These are phyloP conservation scores for Mustela nigripes DNA, from an alignment of 2,113 vertebrate genomes.

Conservation along the genomic window DNA sequence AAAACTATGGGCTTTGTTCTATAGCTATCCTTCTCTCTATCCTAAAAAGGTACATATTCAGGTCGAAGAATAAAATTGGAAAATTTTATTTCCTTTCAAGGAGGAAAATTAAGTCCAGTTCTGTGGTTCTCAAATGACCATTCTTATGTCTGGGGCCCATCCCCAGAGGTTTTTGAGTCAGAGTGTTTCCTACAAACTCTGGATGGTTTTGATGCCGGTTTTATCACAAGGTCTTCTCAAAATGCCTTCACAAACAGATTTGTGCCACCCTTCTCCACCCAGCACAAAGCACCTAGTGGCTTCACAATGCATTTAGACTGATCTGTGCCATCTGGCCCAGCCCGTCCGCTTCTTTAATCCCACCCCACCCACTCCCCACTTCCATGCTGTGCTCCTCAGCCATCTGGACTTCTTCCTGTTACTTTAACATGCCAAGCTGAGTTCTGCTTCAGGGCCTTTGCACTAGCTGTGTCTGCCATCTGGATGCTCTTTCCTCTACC, in stretches of 20 bases:
- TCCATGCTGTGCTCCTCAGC: background rate
- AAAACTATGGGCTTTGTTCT: background rate
- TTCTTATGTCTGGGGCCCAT: background rate
- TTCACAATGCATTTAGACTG: background rate
- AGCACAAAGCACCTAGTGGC: background rate
- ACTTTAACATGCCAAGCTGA: background rate
- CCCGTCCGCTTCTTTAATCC: background rate
- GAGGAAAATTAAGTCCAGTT: background rate
- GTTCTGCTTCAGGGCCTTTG: background rate
- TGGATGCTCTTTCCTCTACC: background rate
- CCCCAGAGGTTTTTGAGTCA: background rate
- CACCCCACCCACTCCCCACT: background rate
- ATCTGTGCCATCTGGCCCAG: background rate
- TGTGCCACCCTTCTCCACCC: background rate
- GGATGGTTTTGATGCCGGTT: background rate
- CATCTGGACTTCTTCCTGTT: background rate
- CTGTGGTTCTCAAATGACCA: background rate
- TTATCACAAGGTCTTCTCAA: background rate
- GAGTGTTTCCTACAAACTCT: background rate
- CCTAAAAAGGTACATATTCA: background rate
- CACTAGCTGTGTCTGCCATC: background rate
- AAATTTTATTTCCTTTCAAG: background rate
- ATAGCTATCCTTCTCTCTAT: background rate
- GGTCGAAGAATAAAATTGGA: constrained; percentile 2
- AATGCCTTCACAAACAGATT: background rate